Percentiles rank a stretch among this genome's conserved stretches.
phyloP scores from a whole-genome alignment of 2,113 vertebrate genomes.

The Etia nguti region DNA sequence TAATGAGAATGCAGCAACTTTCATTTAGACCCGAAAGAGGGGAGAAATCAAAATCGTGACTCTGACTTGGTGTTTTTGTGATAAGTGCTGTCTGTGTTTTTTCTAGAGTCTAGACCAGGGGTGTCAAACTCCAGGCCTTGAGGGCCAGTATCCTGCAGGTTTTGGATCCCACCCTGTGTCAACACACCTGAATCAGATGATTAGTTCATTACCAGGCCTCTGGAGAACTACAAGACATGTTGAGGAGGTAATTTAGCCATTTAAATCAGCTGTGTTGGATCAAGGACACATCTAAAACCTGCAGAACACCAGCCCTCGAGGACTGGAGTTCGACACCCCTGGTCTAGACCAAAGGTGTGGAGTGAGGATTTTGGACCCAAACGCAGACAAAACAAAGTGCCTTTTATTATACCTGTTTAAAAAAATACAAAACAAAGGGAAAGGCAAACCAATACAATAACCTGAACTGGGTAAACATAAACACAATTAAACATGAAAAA shows the following conservation, averaged over 20 bases:
- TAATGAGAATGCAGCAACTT: not conserved
- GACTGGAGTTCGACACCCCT: not conserved
- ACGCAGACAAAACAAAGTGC: not conserved
- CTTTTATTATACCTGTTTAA: not conserved
- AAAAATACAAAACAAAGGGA: not conserved
- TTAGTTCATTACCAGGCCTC: not conserved
- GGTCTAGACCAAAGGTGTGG: not conserved
- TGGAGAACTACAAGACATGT: not conserved
- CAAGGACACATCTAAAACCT: too few relatives aligned
- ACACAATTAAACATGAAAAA: not conserved
- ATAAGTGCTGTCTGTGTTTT: not conserved
- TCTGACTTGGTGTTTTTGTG: not conserved
- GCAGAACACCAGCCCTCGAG: not conserved
- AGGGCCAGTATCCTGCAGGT: not conserved
- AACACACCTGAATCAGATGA: not conserved
- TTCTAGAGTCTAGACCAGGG: not conserved
- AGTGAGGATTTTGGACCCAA: not conserved
- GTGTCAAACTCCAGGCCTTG: not conserved
- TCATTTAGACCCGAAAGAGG: not conserved
- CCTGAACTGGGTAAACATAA: not conserved
- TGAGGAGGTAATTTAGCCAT: not conserved
- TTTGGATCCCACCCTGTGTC: not conserved
- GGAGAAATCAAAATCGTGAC: not conserved
- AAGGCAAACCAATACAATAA: not conserved
- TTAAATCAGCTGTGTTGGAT: not conserved